Evolutionary conservation across 1,140 invertebrate species (phyloP).

Genomic region (Meloidogyne hapla): DNA sequence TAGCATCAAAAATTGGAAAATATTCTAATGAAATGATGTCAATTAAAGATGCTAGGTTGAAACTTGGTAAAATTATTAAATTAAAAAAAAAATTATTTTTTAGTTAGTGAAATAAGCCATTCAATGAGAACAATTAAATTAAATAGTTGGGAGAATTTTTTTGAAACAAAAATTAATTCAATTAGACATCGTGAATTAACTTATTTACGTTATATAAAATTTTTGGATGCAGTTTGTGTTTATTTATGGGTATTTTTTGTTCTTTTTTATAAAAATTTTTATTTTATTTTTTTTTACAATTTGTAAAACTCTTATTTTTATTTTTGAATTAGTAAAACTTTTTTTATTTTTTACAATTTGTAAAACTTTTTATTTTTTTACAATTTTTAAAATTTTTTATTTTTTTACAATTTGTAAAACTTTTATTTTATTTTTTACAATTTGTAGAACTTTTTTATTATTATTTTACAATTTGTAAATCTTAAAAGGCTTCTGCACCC

Average conservation of each 20-base stretch:
- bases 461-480: neutral
- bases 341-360: too few species aligned
- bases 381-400: too few species aligned
- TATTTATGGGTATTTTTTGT: slow-evolving; percentile 22
- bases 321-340: neutral
- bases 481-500: slow-evolving; percentile 82
- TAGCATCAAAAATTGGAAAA: slow-evolving; percentile 84
- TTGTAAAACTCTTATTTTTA: neutral
- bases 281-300: neutral
- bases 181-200: slow-evolving; percentile 74
- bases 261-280: neutral
- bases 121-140: slow-evolving; percentile 87
- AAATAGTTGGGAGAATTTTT: slow-evolving; percentile 88
- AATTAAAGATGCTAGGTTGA: slow-evolving; percentile 85
- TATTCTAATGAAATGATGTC: slow-evolving; percentile 85
- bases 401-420: neutral
- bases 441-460: too few species aligned
- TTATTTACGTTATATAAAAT: slow-evolving; percentile 80
- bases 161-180: slow-evolving; percentile 70
- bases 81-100: slow-evolving; percentile 65
- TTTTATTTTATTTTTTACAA: neutral
- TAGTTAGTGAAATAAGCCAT: slow-evolving; percentile 79
- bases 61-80: slow-evolving; percentile 64
- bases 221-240: slow-evolving; percentile 81
- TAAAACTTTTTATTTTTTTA: neutral